A percentile compares a stretch with the other conserved stretches of the same genome.
phyloP scores from a whole-genome alignment of 2,888 invertebrate species.

The Hirudinaria manillensis region DNA sequence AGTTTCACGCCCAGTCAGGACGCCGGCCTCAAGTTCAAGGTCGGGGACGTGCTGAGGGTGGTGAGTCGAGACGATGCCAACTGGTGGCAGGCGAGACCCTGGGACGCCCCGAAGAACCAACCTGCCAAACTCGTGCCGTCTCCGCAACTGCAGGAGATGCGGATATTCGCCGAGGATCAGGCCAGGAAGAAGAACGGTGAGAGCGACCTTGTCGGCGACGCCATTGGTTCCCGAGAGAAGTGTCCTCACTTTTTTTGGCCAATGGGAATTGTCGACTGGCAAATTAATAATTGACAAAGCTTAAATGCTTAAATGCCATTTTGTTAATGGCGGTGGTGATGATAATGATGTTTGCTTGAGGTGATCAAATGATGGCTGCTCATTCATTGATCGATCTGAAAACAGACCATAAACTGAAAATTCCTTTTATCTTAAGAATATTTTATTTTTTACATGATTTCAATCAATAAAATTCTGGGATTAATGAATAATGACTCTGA shows the following conservation, averaged over 20 bases:
- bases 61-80: slow-evolving; percentile 98
- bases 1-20: slow-evolving; percentile 97
- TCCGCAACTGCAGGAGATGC: slow-evolving; percentile 95
- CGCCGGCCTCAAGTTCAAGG: slow-evolving; percentile 91
- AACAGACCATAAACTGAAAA: too few relatives aligned
- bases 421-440: not conserved
- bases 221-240: too few relatives aligned
- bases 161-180: slow-evolving; percentile 57
- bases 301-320: too few relatives aligned
- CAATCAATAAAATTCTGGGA: too few relatives aligned
- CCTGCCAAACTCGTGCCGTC: slow-evolving; percentile 96
- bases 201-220: not conserved
- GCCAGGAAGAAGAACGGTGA: slow-evolving; percentile 25
- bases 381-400: too few relatives aligned
- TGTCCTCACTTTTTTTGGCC: too few relatives aligned
- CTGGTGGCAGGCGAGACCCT: slow-evolving; percentile 86
- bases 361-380: not conserved
- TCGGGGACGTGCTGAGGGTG: slow-evolving; percentile 86
- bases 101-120: slow-evolving; percentile 58
- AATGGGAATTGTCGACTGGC: too few relatives aligned
- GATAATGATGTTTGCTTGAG: not conserved
- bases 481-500: not conserved
- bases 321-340: not conserved
- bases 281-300: not conserved
- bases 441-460: not conserved